Evolutionary conservation across 2,113 vertebrate species (phyloP).

Genomic region (Aldabrachelys gigantea): DNA sequence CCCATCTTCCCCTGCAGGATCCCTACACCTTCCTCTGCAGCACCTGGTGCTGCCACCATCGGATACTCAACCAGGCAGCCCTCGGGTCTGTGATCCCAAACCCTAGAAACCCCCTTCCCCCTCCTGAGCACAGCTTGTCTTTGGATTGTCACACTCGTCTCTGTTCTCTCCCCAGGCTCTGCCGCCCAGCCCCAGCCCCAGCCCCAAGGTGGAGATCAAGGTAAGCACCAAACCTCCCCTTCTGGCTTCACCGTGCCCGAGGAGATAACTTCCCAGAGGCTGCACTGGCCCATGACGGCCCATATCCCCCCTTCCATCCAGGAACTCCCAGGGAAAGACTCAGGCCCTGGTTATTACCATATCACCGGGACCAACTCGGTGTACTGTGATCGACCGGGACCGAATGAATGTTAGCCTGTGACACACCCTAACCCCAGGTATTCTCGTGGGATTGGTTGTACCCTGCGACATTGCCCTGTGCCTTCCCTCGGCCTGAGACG

Average conservation of each 20-base stretch:
- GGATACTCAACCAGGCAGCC: background rate
- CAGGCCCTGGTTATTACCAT: no score
- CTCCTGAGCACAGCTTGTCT: background rate
- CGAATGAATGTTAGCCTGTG: background rate
- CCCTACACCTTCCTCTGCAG: background rate
- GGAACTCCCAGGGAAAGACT: background rate
- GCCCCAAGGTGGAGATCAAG: background rate
- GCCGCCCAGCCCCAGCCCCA: background rate
- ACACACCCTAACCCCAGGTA: no score
- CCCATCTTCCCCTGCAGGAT: accelerated
- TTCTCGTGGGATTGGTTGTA: background rate
- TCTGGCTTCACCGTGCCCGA: background rate
- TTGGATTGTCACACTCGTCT: background rate
- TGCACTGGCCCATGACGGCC: no score
- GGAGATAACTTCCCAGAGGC: background rate
- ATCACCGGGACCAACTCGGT: background rate
- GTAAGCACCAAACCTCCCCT: background rate
- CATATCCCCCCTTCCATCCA: no score
- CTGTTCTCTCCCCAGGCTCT: background rate
- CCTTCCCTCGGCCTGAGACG: no score
- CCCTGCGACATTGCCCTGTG: no score
- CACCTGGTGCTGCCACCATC: no score
- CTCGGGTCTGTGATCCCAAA: background rate
- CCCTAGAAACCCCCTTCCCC: background rate
- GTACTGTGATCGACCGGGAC: no score